Percentiles rank a stretch among this genome's conserved stretches.
Evolutionary conservation across 2,888 invertebrate genomes (phyloP).

Genomic region (Thymelicus acteon): DNA sequence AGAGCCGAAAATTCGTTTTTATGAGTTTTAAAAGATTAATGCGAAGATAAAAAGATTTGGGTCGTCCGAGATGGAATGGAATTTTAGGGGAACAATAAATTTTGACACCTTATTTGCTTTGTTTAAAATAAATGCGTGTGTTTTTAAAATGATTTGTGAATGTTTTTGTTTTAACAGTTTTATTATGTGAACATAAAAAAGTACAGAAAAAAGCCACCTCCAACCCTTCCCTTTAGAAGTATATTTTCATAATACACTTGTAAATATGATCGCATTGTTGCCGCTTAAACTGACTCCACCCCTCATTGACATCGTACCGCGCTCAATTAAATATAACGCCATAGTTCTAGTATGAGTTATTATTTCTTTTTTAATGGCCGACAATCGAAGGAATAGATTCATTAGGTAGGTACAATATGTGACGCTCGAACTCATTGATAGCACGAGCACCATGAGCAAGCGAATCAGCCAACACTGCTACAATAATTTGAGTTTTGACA

Average conservation of each 20-base stretch:
- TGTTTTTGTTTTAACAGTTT: conserved; percentile 42
- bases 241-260: conserved; percentile 36
- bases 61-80: conserved; percentile 62
- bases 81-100: conserved; percentile 73
- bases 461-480: no score
- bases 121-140: conserved; percentile 44
- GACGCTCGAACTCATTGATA: no score
- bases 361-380: no score
- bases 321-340: conserved; percentile 61
- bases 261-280: conserved; percentile 56
- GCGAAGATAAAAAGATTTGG: conserved; percentile 77
- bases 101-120: conserved; percentile 65
- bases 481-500: no score
- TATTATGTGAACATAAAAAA: conserved; percentile 1
- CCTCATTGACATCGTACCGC: conserved; percentile 64
- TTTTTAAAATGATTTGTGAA: conserved; percentile 47
- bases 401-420: no score
- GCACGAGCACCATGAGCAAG: no score
- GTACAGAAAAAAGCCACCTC: conserved; percentile 41
- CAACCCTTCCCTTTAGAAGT: no score
- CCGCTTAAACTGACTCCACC: conserved; percentile 57
- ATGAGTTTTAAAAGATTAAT: conserved; percentile 79
- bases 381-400: no score
- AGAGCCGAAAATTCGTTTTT: conserved; percentile 80
- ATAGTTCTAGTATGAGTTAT: no score